Conservation (phyloP, 1,140 invertebrate genomes). For the Whitmania pigra region DNA sequence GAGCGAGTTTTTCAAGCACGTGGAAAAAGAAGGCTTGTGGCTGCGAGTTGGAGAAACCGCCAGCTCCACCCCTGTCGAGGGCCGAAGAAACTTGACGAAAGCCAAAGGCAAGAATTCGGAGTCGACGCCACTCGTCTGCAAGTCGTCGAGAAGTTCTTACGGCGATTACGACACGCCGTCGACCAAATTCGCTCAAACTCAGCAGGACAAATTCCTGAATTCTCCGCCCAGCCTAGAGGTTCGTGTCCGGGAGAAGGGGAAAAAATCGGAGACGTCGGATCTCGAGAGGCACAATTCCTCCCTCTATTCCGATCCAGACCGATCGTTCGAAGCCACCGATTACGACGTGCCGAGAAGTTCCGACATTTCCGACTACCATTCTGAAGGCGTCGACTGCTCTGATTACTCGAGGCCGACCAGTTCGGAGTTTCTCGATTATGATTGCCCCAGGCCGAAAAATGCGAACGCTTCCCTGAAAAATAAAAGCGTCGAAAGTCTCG, state of each 20-base stretch:
- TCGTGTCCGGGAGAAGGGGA: neutral
- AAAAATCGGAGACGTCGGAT: neutral
- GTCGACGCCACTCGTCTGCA: neutral
- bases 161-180: conserved; percentile 1
- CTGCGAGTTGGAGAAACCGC: neutral
- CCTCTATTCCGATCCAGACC: neutral
- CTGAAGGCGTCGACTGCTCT: neutral
- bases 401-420: neutral
- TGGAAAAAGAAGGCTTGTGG: neutral
- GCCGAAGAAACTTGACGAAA: neutral
- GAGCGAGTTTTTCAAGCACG: neutral
- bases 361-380: neutral
- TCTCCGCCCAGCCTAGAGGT: neutral
- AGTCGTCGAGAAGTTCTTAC: too few species aligned
- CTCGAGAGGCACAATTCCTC: neutral
- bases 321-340: neutral
- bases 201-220: neutral
- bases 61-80: neutral
- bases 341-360: conserved; percentile 4
- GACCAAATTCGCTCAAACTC: too few species aligned
- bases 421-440: neutral
- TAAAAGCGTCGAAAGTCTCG: too few species aligned
- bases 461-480: too few species aligned
- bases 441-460: too few species aligned
- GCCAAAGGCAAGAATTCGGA: neutral